Conservation (phyloP, 2,888 invertebrate species). For the Hesperia comma region DNA sequence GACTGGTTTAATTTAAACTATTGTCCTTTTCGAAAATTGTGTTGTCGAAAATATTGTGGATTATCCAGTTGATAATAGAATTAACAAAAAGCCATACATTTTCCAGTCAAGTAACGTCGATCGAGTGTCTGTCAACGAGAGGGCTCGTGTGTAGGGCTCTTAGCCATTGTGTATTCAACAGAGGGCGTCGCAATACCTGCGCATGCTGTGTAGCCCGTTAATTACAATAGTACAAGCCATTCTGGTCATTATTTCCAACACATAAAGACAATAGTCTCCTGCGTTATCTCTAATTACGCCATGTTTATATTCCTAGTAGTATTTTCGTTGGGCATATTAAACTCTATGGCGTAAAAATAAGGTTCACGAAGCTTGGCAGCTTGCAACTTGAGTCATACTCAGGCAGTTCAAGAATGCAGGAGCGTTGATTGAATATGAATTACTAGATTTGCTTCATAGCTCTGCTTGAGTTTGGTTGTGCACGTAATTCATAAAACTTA, state of each 20-base stretch:
- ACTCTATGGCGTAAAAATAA: not conserved
- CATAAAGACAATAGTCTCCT: conserved; percentile 36
- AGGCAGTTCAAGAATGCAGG: conserved; percentile 45
- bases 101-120: conserved; percentile 20
- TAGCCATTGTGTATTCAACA: conserved; percentile 41
- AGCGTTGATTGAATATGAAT: conserved; percentile 45
- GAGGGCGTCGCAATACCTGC: conserved; percentile 45
- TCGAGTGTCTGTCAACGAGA: conserved; percentile 18
- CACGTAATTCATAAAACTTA: not conserved
- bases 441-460: conserved; percentile 15
- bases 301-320: conserved; percentile 10
- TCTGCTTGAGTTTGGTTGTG: not conserved
- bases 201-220: conserved; percentile 28
- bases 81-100: conserved; percentile 19
- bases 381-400: conserved; percentile 42
- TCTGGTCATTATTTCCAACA: conserved; percentile 29
- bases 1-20: too few relatives aligned
- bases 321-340: not conserved
- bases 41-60: too few relatives aligned
- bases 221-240: conserved; percentile 28
- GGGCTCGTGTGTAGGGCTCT: conserved; percentile 26
- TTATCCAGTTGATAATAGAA: not conserved
- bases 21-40: too few relatives aligned
- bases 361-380: not conserved
- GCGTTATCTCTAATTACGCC: conserved; percentile 28